Base-by-base conservation (phyloP, 1,140 invertebrate genomes). In the Lepidurus arcticus region DNA sequence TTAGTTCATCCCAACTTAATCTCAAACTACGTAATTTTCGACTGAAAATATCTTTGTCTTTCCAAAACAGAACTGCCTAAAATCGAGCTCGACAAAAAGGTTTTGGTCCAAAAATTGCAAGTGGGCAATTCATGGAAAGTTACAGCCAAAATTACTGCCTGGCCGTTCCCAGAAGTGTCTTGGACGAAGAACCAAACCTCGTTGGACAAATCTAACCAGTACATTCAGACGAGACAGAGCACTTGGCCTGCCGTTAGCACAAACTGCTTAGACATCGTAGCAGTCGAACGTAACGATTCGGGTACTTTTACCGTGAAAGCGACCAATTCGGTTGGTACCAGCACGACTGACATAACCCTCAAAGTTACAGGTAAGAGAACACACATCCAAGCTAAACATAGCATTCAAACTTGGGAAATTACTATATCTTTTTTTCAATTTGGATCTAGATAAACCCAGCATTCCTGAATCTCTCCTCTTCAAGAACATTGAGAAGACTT, bases 381-480 rank as follows among this genome's bases (percentile, higher is more conserved):
- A 34, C 2, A 34, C 34, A 89, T 88, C 81, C 83, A 85, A 47
- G 87, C 86, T 80, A 87, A 88, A 43, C 34, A 24, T 10, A 77
- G 3, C 4, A 34, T 4, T 9, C 13, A 24, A 78, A 73, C 10
- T 65, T 47, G 9, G 6, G 16, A 45, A 76, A 80, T 34, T 0
- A 76, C 10, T 76, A 26, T 42, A 26, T 42, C n/a, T 47, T 44
- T 73, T 45, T 73, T 43, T 76, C 79, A 84, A 85, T 82, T 80
- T 82, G 92, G 94, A 95, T 82, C 92, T 82, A 92, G 94, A 95
- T 82, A 92, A 93, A 84, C 95, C 95, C 7, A 89, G 89, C 78
- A 90, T 90, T 82, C 95, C 95, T 0, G 89, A 93, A 47, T 91
- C 92, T 16, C 86, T 96, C 1, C 84, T 89, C 45, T 88, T 93